Percentiles rank a stretch among this genome's conserved stretches.
Evolutionary conservation across 2,797 vertebrate species (phyloP).

Genomic region (Sebastes elongatus): DNA sequence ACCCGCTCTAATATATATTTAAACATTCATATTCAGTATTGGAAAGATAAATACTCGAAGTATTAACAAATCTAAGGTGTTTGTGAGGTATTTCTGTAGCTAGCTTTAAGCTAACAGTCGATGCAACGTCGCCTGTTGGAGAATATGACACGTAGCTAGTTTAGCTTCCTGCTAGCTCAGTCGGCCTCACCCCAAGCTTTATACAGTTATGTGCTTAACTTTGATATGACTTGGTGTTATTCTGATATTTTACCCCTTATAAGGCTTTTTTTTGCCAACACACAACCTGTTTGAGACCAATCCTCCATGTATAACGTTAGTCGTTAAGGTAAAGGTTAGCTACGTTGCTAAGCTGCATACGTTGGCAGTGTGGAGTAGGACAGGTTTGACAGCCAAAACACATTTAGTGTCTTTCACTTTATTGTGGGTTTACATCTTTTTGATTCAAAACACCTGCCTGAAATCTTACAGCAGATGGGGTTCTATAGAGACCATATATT

Average conservation of each 20-base stretch:
- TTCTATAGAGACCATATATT: not conserved
- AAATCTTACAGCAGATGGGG: not conserved
- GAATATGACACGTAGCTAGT: slow-evolving; percentile 80
- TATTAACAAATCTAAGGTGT: no score
- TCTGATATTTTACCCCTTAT: not conserved
- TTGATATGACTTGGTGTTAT: not conserved
- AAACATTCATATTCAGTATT: accelerated
- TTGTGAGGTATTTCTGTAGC: no score
- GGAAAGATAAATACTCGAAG: accelerated
- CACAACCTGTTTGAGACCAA: not conserved
- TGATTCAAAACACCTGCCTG: not conserved
- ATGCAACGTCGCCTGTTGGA: slow-evolving; percentile 66
- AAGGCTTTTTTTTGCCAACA: not conserved
- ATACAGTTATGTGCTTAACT: not conserved
- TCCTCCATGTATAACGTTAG: not conserved
- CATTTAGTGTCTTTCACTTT: not conserved
- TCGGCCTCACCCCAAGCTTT: slow-evolving; percentile 37
- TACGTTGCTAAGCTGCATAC: slow-evolving; percentile 19
- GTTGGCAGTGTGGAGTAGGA: slow-evolving; percentile 18
- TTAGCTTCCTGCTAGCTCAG: slow-evolving; percentile 55
- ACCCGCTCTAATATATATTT: not conserved
- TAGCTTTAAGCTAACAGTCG: slow-evolving; percentile 36
- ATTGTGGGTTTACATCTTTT: not conserved
- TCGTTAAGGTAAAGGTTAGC: slow-evolving; percentile 16
- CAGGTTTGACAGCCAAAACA: slow-evolving; percentile 15